Evolutionary conservation across 2,888 invertebrate species (phyloP), one percentile per base, ranked within the genome.

Genomic region (Leucoma salicis): DNA sequence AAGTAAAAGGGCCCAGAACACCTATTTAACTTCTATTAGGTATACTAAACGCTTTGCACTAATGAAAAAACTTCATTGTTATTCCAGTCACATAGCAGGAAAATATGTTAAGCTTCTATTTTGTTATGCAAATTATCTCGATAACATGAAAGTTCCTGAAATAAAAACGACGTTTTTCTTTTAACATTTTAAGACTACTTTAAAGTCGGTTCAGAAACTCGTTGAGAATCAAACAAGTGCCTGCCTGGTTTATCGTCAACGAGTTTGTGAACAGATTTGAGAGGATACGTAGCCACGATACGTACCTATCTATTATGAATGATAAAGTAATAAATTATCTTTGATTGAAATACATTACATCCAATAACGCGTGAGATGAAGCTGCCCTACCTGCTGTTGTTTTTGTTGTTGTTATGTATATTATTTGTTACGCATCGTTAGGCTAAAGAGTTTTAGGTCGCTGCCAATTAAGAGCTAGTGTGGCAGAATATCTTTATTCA

Each of bases 271-370:
- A n/a, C n/a, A n/a, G n/a, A n/a, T n/a, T n/a, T n/a, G n/a, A n/a
- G n/a, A n/a, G n/a, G n/a, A n/a, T n/a, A n/a, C n/a, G n/a, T n/a
- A n/a, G n/a, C n/a, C n/a, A 21, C 21, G 21, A 8, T 21, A 44
- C 16, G 33, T 54, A 48, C 38, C 39, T 40, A 46, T 44, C 27
- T 57, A 53, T 66, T 71, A 72, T 69, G 71, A 71, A 58, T 49
- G 38, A 31, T 52, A 64, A 63, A 63, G 55, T 57, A 58, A 27
- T 59, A 60, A 66, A 66, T 66, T 59, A 63, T 57, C 49, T 57
- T 59, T 70, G 66, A 73, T 74, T 71, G 71, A 70, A 73, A 65
- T 67, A 66, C 53, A 66, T 61, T 67, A 63, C 57, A 71, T n/a
- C n/a, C 60, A 60, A 69, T 74, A 73, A 73, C 49, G 60, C 57